Base-by-base conservation (phyloP, 2,797 vertebrate species). In the Myotis vivesi region DNA sequence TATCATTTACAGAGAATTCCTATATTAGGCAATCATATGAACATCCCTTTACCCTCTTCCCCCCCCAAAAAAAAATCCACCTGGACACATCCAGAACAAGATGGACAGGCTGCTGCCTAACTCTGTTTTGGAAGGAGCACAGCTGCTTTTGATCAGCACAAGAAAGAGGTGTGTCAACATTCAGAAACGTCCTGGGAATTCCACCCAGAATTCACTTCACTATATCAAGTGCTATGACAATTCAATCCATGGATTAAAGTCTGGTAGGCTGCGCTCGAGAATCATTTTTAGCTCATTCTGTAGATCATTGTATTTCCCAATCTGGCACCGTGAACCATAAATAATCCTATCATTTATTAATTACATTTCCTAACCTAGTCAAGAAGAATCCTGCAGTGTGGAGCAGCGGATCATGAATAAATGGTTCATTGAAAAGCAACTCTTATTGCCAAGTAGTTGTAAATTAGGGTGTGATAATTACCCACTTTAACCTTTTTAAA, bases 301-400 rank as follows among this genome's bases (percentile, higher is more conserved):
- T 96, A 44, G 97, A 98, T 98, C 97, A 96, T 97, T 98, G 98
- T 98, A 96, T 97, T 98, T 98, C 92, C 94, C 97, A 98, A 97
- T 98, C 98, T 98, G 98, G 97, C 98, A 98, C 98, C 92, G 0
- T 98, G 98, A 98, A 98, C 98, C 98, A 98, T 98, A 98, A 98
- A 98, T 98, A 98, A 98, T 98, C 98, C 98, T 98, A 98, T 98
- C 97, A 98, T 98, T 98, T 98, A 98, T 98, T 98, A 98, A 98
- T 98, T 98, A 98, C 97, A 97, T 98, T 97, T 97, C 97, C 98
- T 97, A 98, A 98, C 97, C 98, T 97, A 97, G 98, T 98, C 98
- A 98, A 98, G 98, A 98, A 98, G 98, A 98, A 98, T 96, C 97
- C 98, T 92, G 96, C 97, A 94, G 97, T 92, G 97, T 97, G 97